Percentiles rank a stretch among this genome's conserved stretches.
Evolutionary conservation across 2,888 invertebrate species (phyloP).

Genomic region (Malthinus seriepunctatus): DNA sequence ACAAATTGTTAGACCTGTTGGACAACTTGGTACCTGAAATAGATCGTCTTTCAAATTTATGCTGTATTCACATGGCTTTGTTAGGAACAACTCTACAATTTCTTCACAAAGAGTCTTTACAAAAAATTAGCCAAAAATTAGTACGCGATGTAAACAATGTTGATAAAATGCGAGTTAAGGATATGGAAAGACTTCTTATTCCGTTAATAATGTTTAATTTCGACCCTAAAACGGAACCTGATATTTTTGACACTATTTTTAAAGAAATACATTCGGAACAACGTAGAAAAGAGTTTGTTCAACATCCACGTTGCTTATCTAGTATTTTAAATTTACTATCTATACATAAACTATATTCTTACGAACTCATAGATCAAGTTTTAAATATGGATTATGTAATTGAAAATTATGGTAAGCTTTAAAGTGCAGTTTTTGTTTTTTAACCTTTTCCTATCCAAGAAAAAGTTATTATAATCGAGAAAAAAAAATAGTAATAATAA

Average conservation of each 20-base stretch:
- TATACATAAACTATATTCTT: conserved; percentile 60
- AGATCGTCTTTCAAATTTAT: conserved; percentile 62
- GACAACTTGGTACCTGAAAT: conserved; percentile 61
- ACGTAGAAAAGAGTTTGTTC: conserved; percentile 60
- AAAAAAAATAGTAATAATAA: too few relatives aligned
- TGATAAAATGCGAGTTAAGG: conserved; percentile 61
- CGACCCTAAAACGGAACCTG: conserved; percentile 56
- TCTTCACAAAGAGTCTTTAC: conserved; percentile 55
- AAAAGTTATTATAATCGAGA: too few relatives aligned
- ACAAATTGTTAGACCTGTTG: conserved; percentile 57
- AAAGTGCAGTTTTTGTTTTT: not conserved
- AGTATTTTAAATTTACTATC: conserved; percentile 65
- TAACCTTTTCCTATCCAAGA: too few relatives aligned
- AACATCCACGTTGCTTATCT: conserved; percentile 63
- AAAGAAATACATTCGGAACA: conserved; percentile 58
- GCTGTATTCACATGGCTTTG: conserved; percentile 69
- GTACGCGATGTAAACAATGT: conserved; percentile 52
- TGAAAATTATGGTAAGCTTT: conserved; percentile 57
- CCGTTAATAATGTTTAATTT: conserved; percentile 66
- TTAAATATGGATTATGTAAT: conserved; percentile 63
- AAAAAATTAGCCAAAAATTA: conserved; percentile 60
- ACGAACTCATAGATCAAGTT: conserved; percentile 62
- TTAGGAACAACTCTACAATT: conserved; percentile 60
- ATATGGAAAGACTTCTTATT: conserved; percentile 71
- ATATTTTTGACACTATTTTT: conserved; percentile 55